Evolutionary conservation across 2,888 invertebrate species (phyloP).

Genomic region (Xestoiulus laeticollis): DNA sequence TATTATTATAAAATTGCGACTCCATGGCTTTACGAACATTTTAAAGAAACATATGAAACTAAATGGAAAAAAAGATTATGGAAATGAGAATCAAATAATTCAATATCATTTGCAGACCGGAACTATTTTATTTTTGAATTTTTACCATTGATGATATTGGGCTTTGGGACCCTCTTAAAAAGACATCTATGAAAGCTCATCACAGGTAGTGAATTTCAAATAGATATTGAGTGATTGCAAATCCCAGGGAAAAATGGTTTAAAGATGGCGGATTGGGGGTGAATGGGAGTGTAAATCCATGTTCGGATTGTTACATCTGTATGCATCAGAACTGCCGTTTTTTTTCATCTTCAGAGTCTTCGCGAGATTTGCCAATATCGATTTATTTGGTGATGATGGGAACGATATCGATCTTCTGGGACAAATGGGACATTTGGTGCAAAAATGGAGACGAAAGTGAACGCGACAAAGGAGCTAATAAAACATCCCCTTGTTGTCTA

Average conservation of each 20-base stretch:
- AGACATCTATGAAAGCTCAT: background rate
- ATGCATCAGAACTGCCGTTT: conserved; percentile 5
- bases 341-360: background rate
- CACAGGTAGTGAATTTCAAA: background rate
- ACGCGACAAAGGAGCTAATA: conserved; percentile 37
- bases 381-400: conserved; percentile 37
- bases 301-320: background rate
- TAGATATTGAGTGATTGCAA: background rate
- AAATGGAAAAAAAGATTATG: no score
- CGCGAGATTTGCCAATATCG: conserved; percentile 22
- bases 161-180: background rate
- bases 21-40: no score
- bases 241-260: background rate
- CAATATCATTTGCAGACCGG: no score
- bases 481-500: conserved; percentile 37
- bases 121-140: background rate
- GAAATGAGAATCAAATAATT: no score
- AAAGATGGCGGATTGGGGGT: background rate
- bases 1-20: no score
- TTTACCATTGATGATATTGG: background rate
- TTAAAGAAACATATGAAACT: no score
- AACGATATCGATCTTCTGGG: conserved; percentile 27
- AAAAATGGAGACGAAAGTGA: conserved; percentile 34
- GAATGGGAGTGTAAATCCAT: background rate
- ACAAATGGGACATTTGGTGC: conserved; percentile 37